Conservation (phyloP, 2,888 invertebrate genomes). For the Gastracanthus pulcherrimus region DNA sequence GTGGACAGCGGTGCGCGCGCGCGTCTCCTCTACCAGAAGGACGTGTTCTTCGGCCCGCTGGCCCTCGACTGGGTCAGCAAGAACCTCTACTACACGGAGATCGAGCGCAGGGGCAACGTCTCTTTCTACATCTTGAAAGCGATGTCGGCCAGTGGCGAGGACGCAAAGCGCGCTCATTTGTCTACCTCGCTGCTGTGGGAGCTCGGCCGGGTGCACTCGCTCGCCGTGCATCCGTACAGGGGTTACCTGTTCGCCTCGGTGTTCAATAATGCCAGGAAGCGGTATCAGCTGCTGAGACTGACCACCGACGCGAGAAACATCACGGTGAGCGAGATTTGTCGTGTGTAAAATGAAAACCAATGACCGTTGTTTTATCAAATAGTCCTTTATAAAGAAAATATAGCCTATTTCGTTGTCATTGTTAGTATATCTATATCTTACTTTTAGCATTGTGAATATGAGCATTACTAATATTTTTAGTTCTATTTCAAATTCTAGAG, state of each 20-base stretch:
- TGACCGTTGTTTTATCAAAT: background rate
- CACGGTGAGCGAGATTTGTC: background rate
- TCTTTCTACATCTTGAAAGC: slow-evolving; percentile 41
- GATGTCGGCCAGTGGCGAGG: background rate
- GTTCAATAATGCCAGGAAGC: background rate
- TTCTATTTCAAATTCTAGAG: too few relatives aligned
- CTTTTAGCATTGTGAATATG: too few relatives aligned
- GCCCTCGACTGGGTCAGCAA: slow-evolving; percentile 31
- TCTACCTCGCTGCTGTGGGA: slow-evolving; percentile 29
- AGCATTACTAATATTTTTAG: too few relatives aligned
- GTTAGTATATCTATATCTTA: too few relatives aligned
- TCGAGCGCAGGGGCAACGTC: slow-evolving; percentile 13
- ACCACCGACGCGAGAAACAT: slow-evolving; percentile 1
- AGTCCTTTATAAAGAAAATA: too few relatives aligned
- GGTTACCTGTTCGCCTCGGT: slow-evolving; percentile 25
- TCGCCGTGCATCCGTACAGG: background rate
- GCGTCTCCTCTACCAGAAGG: slow-evolving; percentile 13
- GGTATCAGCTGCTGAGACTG: background rate
- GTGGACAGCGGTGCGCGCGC: background rate
- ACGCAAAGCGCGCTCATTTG: background rate
- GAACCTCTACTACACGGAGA: slow-evolving; percentile 46
- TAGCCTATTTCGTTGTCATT: too few relatives aligned
- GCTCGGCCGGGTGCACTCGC: background rate
- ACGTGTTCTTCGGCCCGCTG: slow-evolving; percentile 38
- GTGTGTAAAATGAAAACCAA: background rate